These are phyloP conservation scores for Decapterus maruadsi DNA, from an alignment of 2,797 vertebrate species.

Conservation along the genomic window DNA sequence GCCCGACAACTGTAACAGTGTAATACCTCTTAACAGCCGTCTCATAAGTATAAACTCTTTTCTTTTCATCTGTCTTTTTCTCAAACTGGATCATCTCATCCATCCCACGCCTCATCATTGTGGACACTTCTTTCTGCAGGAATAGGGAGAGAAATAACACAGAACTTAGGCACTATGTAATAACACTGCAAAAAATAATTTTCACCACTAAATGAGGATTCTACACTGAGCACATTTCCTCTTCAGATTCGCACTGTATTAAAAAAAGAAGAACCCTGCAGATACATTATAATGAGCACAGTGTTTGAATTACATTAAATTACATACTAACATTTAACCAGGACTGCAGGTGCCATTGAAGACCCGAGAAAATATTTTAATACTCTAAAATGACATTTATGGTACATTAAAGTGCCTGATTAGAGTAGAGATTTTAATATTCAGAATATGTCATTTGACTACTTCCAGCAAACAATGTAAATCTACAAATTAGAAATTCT, in stretches of 20 bases:
- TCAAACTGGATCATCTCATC: conserved; percentile 84
- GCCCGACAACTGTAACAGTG: background rate
- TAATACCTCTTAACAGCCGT: conserved; percentile 85
- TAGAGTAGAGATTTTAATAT: background rate
- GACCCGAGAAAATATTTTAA: background rate
- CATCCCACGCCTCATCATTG: conserved; percentile 72
- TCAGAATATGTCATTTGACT: background rate
- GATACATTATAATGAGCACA: background rate
- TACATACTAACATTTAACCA: background rate
- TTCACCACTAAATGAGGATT: background rate
- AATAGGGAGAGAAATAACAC: background rate
- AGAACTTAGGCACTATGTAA: background rate
- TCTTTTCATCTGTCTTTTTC: conserved; percentile 63
- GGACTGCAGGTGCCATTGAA: background rate
- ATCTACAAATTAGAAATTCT: background rate
- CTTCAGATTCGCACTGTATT: background rate
- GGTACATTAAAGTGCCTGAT: background rate
- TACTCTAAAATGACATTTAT: background rate
- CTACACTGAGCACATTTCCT: background rate
- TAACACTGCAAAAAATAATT: background rate
- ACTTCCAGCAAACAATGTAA: background rate
- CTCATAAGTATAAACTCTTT: conserved; percentile 77
- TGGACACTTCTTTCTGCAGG: conserved; percentile 65
- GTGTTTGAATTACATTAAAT: background rate
- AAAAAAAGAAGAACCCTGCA: background rate